phyloP scores from a whole-genome alignment of 2,888 invertebrate species.

The Pocota personata region DNA sequence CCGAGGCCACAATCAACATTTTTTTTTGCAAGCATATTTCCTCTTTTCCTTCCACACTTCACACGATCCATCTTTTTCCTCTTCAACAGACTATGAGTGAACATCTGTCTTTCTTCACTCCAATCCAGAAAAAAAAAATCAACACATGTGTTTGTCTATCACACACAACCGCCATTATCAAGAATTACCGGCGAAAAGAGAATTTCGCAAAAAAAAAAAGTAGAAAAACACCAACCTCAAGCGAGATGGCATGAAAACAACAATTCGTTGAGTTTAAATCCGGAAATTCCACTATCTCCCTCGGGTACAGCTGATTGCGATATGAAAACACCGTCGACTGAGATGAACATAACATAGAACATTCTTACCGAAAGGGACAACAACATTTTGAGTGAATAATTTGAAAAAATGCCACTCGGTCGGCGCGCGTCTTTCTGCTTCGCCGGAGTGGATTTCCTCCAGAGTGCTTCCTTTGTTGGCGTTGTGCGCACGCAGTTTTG shows the following conservation, averaged over 20 bases:
- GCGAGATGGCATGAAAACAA: conserved; percentile 40
- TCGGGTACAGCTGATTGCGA: background rate
- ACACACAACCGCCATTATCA: background rate
- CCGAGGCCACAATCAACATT: background rate
- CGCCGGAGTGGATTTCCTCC: conserved; percentile 47
- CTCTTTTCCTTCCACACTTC: background rate
- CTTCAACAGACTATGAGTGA: background rate
- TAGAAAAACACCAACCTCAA: background rate
- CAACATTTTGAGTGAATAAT: conserved; percentile 20
- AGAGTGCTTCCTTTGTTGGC: conserved; percentile 70
- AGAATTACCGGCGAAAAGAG: conserved; percentile 59
- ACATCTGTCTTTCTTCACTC: conserved; percentile 26
- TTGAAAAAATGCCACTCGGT: conserved; percentile 58
- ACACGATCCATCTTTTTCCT: background rate
- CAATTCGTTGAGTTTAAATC: conserved; percentile 23
- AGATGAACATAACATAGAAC: conserved; percentile 24
- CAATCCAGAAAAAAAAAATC: background rate
- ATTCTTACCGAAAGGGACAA: conserved; percentile 48
- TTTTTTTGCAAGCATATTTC: conserved; percentile 26
- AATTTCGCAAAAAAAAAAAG: conserved; percentile 43
- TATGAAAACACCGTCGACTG: background rate
- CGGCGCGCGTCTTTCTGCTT: conserved; percentile 54
- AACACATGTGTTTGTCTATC: conserved; percentile 12
- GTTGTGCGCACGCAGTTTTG: conserved; percentile 71
- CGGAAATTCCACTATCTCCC: background rate